Percentiles rank a stretch among this genome's conserved stretches.
phyloP scores from a whole-genome alignment of 2,888 invertebrate species.

The Xestia ashworthii region DNA sequence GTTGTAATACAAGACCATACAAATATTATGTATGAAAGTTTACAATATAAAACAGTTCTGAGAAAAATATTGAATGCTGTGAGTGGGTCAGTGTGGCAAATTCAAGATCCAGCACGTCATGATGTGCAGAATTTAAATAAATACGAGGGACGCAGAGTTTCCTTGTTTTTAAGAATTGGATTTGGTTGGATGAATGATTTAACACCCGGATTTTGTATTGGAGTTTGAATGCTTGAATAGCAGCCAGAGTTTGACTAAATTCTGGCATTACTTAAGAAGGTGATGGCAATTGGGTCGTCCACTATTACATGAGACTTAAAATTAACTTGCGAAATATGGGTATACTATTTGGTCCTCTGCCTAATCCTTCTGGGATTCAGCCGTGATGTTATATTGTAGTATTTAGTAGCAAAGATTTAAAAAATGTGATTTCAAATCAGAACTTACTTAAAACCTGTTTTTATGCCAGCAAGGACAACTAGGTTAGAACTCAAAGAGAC shows the following conservation, averaged over 20 bases:
- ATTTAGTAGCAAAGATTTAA: no score
- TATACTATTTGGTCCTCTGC: neutral
- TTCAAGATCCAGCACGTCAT: slow-evolving; percentile 12
- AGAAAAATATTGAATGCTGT: slow-evolving; percentile 12
- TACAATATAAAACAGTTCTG: slow-evolving; percentile 6
- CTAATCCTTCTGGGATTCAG: neutral
- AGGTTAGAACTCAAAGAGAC: no score
- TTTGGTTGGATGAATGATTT: neutral
- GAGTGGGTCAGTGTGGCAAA: slow-evolving; percentile 36
- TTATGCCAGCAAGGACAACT: no score
- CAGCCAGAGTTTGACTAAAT: neutral
- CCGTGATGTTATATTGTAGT: neutral
- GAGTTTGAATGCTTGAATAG: neutral
- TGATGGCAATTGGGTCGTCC: no score
- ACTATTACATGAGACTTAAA: no score
- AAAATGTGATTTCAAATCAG: no score
- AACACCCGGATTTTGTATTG: neutral
- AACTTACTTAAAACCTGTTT: no score
- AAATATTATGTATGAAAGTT: slow-evolving; percentile 47
- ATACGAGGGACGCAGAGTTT: neutral
- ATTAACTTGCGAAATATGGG: neutral
- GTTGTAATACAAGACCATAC: slow-evolving; percentile 14
- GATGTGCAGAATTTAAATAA: slow-evolving; percentile 6
- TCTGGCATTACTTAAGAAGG: no score
- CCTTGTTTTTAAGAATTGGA: neutral